phyloP scores from a whole-genome alignment of 2,797 vertebrate genomes.

The Aselliscus stoliczkanus region DNA sequence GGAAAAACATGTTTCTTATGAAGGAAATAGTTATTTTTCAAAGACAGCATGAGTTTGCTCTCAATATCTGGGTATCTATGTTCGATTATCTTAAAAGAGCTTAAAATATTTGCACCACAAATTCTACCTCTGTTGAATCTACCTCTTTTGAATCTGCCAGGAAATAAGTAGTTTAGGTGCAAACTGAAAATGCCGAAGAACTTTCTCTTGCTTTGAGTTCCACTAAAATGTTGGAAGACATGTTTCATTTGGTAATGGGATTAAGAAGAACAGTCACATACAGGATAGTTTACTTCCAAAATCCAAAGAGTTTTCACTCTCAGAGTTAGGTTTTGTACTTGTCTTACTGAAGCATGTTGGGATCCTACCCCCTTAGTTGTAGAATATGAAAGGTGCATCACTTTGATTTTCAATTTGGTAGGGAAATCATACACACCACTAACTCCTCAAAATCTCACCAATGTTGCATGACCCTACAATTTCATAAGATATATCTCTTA shows the following conservation, averaged over 20 bases:
- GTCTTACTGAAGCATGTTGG: not conserved
- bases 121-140: not conserved
- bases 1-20: not conserved
- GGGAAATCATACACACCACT: not conserved
- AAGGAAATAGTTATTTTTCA: not conserved
- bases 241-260: not conserved
- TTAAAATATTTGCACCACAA: not conserved
- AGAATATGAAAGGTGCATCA: not conserved
- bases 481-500: not conserved
- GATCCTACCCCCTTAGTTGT: not conserved
- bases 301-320: not conserved
- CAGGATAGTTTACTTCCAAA: not conserved
- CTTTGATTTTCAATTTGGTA: not conserved
- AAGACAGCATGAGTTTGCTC: not conserved
- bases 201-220: not conserved
- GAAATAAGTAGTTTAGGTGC: not conserved
- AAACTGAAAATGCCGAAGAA: not conserved
- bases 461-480: not conserved
- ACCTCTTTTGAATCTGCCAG: not conserved
- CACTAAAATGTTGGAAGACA: not conserved
- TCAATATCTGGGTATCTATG: not conserved
- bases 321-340: not conserved
- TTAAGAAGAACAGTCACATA: not conserved
- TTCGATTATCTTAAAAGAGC: not conserved
- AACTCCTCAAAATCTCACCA: not conserved